phyloP scores from a whole-genome alignment of 1,140 invertebrate genomes.

The Calliphora vicina region DNA sequence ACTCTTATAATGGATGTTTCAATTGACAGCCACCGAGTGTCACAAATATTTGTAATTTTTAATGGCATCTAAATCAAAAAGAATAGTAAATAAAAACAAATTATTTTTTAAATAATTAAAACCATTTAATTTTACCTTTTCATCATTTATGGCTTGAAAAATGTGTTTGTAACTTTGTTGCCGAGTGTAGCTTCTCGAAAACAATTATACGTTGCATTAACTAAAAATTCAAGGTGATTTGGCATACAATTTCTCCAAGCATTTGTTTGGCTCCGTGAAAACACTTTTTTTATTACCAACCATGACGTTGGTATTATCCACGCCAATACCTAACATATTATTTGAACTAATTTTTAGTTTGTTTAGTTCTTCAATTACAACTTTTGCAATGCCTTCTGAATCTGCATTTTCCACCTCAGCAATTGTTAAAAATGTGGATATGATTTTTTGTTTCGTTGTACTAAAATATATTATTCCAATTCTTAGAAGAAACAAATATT shows the following conservation, averaged over 20 bases:
- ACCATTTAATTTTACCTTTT: background rate
- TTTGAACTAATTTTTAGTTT: constrained; percentile 37
- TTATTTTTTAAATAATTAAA: background rate
- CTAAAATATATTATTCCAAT: background rate
- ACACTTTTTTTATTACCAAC: constrained; percentile 52
- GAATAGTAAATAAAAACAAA: background rate
- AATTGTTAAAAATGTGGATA: background rate
- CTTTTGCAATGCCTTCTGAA: background rate
- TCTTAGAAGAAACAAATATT: background rate
- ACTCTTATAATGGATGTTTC: background rate
- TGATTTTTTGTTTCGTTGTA: background rate
- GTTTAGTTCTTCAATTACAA: constrained; percentile 36
- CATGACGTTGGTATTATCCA: constrained; percentile 54
- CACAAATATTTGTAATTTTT: background rate
- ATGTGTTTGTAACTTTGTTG: constrained; percentile 22
- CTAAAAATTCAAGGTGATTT: constrained; percentile 49
- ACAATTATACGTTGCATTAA: constrained; percentile 46
- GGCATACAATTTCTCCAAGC: constrained; percentile 46
- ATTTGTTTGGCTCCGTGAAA: constrained; percentile 43
- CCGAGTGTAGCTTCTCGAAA: constrained; percentile 7
- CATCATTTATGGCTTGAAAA: constrained; percentile 3
- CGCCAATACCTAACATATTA: constrained; percentile 55
- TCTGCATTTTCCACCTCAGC: background rate
- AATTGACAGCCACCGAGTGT: background rate
- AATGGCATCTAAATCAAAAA: background rate